These are phyloP conservation scores for Suricata suricatta DNA, from an alignment of 2,113 vertebrate species.

Conservation along the genomic window DNA sequence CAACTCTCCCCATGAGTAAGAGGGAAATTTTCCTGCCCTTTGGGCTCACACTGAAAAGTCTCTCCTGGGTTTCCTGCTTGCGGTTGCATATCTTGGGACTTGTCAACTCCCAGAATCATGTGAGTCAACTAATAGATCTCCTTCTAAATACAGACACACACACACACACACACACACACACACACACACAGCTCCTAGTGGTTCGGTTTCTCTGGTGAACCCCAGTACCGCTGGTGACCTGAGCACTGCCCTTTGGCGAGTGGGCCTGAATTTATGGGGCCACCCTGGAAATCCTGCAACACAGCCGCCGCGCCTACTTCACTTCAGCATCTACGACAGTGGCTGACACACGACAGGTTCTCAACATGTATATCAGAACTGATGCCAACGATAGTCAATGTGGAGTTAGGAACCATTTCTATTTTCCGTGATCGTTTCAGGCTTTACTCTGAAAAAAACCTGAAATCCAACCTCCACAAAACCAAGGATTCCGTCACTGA, in stretches of 20 bases:
- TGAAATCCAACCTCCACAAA: not conserved
- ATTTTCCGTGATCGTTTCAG: not conserved
- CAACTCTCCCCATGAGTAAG: not conserved
- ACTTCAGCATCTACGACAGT: too few relatives aligned
- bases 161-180: accelerated
- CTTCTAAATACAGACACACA: too few relatives aligned
- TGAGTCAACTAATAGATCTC: not conserved
- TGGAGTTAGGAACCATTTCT: not conserved
- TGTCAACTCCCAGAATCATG: not conserved
- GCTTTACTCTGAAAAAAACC: not conserved
- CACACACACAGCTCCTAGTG: accelerated
- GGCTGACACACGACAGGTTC: not conserved
- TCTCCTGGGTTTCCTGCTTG: not conserved
- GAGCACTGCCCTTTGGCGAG: not conserved
- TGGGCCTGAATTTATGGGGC: not conserved
- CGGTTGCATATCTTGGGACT: not conserved
- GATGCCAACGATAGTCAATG: too few relatives aligned
- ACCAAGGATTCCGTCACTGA: not conserved
- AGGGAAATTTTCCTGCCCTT: not conserved
- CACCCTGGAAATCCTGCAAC: too few relatives aligned
- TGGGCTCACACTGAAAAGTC: not conserved
- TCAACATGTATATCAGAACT: too few relatives aligned
- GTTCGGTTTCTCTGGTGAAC: not conserved
- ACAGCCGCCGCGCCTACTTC: accelerated
- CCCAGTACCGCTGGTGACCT: too few relatives aligned